These are phyloP conservation scores for Poeciliopsis turneri DNA, from an alignment of 2,797 vertebrate species.

Conservation along the genomic window DNA sequence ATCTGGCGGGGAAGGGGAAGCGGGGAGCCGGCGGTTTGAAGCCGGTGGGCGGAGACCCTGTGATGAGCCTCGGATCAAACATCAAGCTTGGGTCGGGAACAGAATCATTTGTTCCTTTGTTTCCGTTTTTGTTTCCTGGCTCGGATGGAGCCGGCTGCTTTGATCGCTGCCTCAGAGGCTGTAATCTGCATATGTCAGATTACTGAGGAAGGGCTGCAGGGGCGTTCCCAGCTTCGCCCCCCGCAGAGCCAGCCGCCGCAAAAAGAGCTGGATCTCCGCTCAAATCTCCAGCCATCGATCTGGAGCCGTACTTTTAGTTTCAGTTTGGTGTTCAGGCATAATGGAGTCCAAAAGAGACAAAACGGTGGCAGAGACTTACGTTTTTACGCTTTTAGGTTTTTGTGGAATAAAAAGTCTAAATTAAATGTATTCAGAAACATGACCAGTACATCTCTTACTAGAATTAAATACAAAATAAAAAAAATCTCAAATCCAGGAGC, in stretches of 20 bases:
- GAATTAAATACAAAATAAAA: not conserved
- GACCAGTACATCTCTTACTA: not conserved
- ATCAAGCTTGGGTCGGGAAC: constrained; percentile 52
- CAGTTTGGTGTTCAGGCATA: constrained; percentile 18
- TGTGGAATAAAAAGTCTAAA: not conserved
- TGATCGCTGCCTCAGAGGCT: constrained; percentile 68
- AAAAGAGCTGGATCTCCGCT: constrained; percentile 44
- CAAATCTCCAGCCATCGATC: constrained; percentile 50
- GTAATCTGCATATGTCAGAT: constrained; percentile 59
- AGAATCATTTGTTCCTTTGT: constrained; percentile 68
- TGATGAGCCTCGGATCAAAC: constrained; percentile 54
- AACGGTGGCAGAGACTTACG: not conserved
- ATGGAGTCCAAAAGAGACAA: constrained; percentile 15
- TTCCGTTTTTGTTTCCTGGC: constrained; percentile 61
- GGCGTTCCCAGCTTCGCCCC: constrained; percentile 38
- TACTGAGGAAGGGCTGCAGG: constrained; percentile 61
- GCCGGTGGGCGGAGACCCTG: constrained; percentile 37
- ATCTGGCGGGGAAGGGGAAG: constrained; percentile 5
- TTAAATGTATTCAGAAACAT: not conserved
- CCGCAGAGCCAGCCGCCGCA: constrained; percentile 52
- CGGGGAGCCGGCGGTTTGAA: constrained; percentile 20
- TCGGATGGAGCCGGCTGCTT: constrained; percentile 55
- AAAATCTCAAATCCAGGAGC: not conserved
- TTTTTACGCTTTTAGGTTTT: not conserved
- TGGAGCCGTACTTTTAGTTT: constrained; percentile 49